Base-by-base conservation (phyloP, 2,797 vertebrate species). In the Enteromius paludinosus region DNA sequence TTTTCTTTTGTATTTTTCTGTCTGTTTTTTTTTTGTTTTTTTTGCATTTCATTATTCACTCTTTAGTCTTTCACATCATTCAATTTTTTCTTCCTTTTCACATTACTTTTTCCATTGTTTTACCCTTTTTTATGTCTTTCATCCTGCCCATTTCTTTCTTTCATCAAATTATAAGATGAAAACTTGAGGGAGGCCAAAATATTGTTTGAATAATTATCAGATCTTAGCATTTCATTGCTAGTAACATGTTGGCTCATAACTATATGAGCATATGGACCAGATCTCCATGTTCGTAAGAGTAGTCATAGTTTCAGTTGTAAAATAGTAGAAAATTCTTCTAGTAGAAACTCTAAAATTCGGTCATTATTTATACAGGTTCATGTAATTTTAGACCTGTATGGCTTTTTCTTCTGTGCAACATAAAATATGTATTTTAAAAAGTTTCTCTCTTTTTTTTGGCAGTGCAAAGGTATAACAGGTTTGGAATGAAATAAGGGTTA, bases 181-280 rank as follows among this genome's bases (percentile, higher is more conserved):
- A 54, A 56, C n/a, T 7, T 52, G 14, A 52, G 6, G 17, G 18
- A 52, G 49, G 49, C 49, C 49, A 52, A 52, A 18, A 2, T 18
- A 6, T 52, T 52, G 20, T 8, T 20, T 52, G 49, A 52, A 52
- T 52, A 54, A 54, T 54, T 54, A 54, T 54, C 52, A 54, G 18
- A n/a, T 59, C 23, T 61, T 28, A 61, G 5, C 59, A 28, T 59
- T 59, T 59, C 56, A 25, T 28, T 61, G 59, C 25, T 61, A 61
- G 59, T 15, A 62, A 62, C 59, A 62, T 30, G 59, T 28, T 61
- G 25, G 59, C 59, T 61, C 59, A 61, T 61, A 30, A 7, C 5
- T 30, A 62, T 17, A 62, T 62, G 59, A 62, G 25, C 59, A 62
- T 25, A 62, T 62, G 59, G 59, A 30, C 25, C 59, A 62, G 59